Base-by-base conservation (phyloP, 2,888 invertebrate species). In the Eulithis testata region DNA sequence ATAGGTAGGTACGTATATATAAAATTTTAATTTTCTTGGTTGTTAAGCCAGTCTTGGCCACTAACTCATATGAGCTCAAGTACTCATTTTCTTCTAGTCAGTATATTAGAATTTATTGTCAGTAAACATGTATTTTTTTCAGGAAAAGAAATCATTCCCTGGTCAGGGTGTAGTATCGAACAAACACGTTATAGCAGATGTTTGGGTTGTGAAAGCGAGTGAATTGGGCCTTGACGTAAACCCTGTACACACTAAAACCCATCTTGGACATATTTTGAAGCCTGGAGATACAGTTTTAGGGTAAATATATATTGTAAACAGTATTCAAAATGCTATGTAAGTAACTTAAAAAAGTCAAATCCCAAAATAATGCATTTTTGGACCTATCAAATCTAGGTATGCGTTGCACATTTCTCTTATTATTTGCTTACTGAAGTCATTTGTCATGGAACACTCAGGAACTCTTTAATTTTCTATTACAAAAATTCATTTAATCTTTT, bases 231-330 rank as follows among this genome's bases (percentile, higher is more conserved):
- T 96, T 1, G 96, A 95, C 69, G 96, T 97, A 51, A 97, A 95
- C 75, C 95, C 96, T 0, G 95, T 97, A 72, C 98, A 98, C 83
- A 96, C 97, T 7, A 95, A 97, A 72, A 98, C 99, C 2, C 99
- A 99, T 93, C 93, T 99, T 54, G 99, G 99, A 0, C 97, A 98
- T 85, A 88, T 99, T 70, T 93, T 99, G 53, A 97, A 97, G 81
- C 96, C 97, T 51, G 99, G 99, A 7, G 99, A 99, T 87, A 96
- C 97, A 1, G 99, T 96, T 37, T 87, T 99, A 71, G 99, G 99
- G 96, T 98, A 94, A 91, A 84, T 3, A 40, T 5, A 8, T 40
- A 5, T 31, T 31, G 4, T 31, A 21, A 21, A 21, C 21, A 21
- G 21, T 21, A 21, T 21, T 21, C 21, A 21, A 21, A 21, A 21